These are phyloP conservation scores for Oeneis ivallda DNA, from an alignment of 2,888 invertebrate species.

Conservation along the genomic window DNA sequence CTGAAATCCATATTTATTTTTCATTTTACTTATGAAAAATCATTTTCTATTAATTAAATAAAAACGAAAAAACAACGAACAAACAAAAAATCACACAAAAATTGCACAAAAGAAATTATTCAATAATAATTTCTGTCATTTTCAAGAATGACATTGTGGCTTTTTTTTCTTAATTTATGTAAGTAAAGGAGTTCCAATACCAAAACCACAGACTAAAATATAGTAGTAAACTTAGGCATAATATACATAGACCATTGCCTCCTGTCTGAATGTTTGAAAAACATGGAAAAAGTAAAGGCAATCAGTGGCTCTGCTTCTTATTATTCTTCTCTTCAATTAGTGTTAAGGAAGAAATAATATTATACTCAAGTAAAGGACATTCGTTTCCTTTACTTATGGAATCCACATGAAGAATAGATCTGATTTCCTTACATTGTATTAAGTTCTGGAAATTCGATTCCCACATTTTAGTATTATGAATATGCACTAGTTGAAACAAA, in stretches of 20 bases:
- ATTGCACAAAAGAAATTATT: not conserved
- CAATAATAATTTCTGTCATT: not conserved
- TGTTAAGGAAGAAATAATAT: not conserved
- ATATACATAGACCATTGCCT: no score
- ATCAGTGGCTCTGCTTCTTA: no score
- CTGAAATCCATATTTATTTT: slow-evolving; percentile 12
- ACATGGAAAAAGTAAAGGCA: no score
- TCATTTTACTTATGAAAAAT: not conserved
- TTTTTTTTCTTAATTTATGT: not conserved
- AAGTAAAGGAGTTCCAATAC: not conserved
- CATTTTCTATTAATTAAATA: not conserved
- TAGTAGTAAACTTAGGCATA: no score
- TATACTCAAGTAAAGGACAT: not conserved
- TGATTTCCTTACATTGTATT: slow-evolving; percentile 17
- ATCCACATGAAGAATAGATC: slow-evolving; percentile 4
- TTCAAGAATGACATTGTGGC: no score
- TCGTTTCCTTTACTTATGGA: not conserved
- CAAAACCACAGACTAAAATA: no score
- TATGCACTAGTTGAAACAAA: not conserved
- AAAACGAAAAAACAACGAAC: not conserved
- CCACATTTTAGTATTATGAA: no score
- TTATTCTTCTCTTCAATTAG: no score
- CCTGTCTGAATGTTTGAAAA: no score
- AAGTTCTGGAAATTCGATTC: not conserved
- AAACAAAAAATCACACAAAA: not conserved